phyloP scores from a whole-genome alignment of 1,140 invertebrate species.

The Myzus persicae region DNA sequence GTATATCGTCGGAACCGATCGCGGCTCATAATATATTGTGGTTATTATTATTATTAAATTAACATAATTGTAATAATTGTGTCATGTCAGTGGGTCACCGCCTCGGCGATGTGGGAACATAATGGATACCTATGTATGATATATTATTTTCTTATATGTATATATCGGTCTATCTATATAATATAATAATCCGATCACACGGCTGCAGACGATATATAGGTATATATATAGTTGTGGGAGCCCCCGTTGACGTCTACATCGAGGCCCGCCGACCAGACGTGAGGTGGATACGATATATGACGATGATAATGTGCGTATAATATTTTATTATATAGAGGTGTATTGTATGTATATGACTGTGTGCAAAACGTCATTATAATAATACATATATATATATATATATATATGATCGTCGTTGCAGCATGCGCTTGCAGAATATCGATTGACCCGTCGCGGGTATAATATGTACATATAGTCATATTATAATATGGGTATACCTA shows the following conservation, averaged over 20 bases:
- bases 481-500: background rate
- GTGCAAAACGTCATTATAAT: background rate
- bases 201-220: background rate
- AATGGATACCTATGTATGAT: background rate
- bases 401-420: background rate
- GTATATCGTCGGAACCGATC: background rate
- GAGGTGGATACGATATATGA: background rate
- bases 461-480: background rate
- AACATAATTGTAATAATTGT: slow-evolving; percentile 10
- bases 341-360: slow-evolving; percentile 10
- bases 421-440: slow-evolving; percentile 1
- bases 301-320: background rate
- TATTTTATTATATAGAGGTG: background rate
- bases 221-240: background rate
- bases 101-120: background rate
- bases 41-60: slow-evolving; percentile 6
- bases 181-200: slow-evolving; percentile 10
- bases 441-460: background rate
- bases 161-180: background rate
- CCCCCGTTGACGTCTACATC: background rate
- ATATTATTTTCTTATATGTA: slow-evolving; percentile 19
- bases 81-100: slow-evolving; percentile 54
- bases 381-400: background rate
- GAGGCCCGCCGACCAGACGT: background rate
- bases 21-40: background rate